Conservation (phyloP, 2,797 vertebrate genomes). For the Galaxias olidus region DNA sequence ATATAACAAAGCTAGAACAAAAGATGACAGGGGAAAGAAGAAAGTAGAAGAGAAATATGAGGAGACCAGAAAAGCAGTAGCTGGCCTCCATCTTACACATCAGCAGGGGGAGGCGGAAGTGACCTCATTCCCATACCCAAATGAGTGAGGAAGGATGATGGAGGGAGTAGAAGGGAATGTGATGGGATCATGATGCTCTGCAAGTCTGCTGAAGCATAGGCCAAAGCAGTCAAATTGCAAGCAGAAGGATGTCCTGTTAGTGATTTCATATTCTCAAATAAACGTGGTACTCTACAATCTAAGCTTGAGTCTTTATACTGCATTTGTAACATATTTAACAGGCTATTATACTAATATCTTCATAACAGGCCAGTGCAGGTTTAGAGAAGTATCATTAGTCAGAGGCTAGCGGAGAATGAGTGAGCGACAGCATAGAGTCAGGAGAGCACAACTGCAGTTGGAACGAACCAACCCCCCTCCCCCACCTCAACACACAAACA, state of each 20-base stretch:
- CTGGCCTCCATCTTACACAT: constrained; percentile 1
- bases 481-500: too few relatives aligned
- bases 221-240: too few relatives aligned
- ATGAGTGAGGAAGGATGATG: constrained; percentile 22
- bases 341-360: too few relatives aligned
- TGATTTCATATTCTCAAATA: too few relatives aligned
- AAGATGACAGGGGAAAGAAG: neutral
- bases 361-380: too few relatives aligned
- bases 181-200: neutral
- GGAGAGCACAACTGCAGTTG: constrained; percentile 39
- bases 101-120: constrained; percentile 25
- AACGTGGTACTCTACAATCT: too few relatives aligned
- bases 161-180: constrained; percentile 20
- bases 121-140: constrained; percentile 34
- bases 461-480: constrained; percentile 26
- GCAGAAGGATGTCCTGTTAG: too few relatives aligned
- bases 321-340: too few relatives aligned
- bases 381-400: too few relatives aligned
- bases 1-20: neutral
- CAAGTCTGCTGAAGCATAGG: neutral
- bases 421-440: neutral
- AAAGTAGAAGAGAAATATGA: neutral
- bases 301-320: too few relatives aligned
- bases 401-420: neutral
- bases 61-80: neutral